phyloP scores from a whole-genome alignment of 2,888 invertebrate species.

The Gymnosoma rotundatum region DNA sequence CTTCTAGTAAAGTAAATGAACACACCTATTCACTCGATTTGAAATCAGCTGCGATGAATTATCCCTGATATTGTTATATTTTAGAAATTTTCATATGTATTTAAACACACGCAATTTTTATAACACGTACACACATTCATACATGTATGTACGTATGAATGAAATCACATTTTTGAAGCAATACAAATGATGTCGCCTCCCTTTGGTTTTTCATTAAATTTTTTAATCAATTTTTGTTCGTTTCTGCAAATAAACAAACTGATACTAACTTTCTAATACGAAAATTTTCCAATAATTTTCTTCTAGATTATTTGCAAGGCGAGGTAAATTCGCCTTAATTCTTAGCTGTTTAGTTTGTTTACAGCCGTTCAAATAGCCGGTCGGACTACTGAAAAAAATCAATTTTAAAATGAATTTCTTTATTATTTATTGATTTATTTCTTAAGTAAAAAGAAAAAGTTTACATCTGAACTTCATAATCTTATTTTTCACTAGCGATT shows the following conservation, averaged over 20 bases:
- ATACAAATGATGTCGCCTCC: neutral
- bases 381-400: neutral
- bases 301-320: slow-evolving; percentile 7
- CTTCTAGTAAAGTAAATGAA: no score
- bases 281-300: slow-evolving; percentile 22
- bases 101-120: no score
- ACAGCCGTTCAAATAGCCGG: slow-evolving; percentile 19
- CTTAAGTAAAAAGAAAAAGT: neutral
- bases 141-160: no score
- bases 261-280: slow-evolving; percentile 36
- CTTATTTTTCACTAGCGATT: neutral
- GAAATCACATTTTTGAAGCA: neutral
- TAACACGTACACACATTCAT: no score
- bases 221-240: neutral
- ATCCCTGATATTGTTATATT: no score
- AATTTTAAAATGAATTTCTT: neutral
- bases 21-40: no score
- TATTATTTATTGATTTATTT: slow-evolving; percentile 17
- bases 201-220: neutral
- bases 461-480: neutral
- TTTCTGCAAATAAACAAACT: slow-evolving; percentile 48
- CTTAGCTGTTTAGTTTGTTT: slow-evolving; percentile 36
- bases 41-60: no score
- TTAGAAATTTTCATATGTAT: no score
- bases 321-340: neutral